Percentiles rank a stretch among this genome's conserved stretches.
Evolutionary conservation across 1,140 invertebrate genomes (phyloP).

Genomic region (Sycobia sp.): DNA sequence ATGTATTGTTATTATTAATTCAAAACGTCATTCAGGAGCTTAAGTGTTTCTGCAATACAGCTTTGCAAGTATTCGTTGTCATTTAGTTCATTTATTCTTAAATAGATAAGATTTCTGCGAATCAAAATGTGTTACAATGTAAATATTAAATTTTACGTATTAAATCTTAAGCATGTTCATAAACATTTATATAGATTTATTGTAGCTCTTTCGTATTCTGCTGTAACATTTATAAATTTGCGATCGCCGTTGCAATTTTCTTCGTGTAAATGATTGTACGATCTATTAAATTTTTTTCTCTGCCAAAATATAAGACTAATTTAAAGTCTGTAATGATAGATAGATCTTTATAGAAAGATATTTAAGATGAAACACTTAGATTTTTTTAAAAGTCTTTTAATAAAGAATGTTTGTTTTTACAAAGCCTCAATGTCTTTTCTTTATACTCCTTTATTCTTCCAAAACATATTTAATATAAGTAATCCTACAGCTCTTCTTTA

Average conservation of each 20-base stretch:
- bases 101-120: conserved; percentile 87
- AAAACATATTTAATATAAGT: background rate
- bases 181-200: conserved; percentile 62
- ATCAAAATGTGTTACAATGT: conserved; percentile 38
- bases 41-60: background rate
- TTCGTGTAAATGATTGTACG: conserved; percentile 32
- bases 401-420: conserved; percentile 35
- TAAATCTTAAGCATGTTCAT: conserved; percentile 67
- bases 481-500: too few relatives aligned
- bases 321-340: conserved; percentile 14
- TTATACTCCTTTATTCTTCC: background rate
- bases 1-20: background rate
- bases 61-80: background rate
- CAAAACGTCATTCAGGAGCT: conserved; percentile 2
- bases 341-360: conserved; percentile 12
- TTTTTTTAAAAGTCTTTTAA: conserved; percentile 25
- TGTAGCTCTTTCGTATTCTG: conserved; percentile 68
- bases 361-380: conserved; percentile 13
- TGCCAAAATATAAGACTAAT: background rate
- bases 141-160: conserved; percentile 62
- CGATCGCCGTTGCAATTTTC: conserved; percentile 11
- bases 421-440: background rate
- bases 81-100: background rate
- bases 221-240: conserved; percentile 62
- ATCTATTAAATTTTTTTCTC: conserved; percentile 1